Conservation (phyloP, 2,113 vertebrate species). For the Alligator sinensis region DNA sequence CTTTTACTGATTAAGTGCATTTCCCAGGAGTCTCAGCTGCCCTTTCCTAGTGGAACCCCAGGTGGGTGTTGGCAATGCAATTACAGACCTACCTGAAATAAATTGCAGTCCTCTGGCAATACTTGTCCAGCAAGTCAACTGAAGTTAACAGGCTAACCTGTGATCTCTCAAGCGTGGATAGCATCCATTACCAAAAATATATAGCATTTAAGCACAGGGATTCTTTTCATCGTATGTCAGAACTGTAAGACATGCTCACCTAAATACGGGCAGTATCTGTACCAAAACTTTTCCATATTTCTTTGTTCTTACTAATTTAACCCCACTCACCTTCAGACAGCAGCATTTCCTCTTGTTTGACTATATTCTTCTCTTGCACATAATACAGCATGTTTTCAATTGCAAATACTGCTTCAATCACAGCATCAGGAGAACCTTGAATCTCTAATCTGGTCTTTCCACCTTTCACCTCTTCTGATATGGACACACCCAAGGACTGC, state of each 20-base stretch:
- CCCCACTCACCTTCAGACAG: conserved; percentile 67
- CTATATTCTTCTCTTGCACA: conserved; percentile 72
- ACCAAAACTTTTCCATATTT: not conserved
- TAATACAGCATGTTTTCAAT: conserved; percentile 83
- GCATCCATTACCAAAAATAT: not conserved
- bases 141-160: not conserved
- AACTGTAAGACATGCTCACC: not conserved
- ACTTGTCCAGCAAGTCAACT: not conserved
- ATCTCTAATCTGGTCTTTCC: conserved; percentile 75
- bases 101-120: not conserved
- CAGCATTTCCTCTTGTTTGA: conserved; percentile 63
- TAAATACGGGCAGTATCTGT: not conserved
- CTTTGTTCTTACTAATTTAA: not conserved
- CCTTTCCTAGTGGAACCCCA: not conserved
- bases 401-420: conserved; percentile 52
- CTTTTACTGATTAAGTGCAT: not conserved
- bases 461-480: conserved; percentile 70
- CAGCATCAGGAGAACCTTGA: conserved; percentile 24
- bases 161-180: not conserved
- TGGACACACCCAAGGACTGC: not conserved
- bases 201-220: not conserved
- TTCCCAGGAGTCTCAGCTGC: not conserved
- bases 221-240: not conserved
- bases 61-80: not conserved
- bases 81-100: accelerated